Evolutionary conservation across 1,140 invertebrate species (phyloP).

Genomic region (Heliothis virescens): DNA sequence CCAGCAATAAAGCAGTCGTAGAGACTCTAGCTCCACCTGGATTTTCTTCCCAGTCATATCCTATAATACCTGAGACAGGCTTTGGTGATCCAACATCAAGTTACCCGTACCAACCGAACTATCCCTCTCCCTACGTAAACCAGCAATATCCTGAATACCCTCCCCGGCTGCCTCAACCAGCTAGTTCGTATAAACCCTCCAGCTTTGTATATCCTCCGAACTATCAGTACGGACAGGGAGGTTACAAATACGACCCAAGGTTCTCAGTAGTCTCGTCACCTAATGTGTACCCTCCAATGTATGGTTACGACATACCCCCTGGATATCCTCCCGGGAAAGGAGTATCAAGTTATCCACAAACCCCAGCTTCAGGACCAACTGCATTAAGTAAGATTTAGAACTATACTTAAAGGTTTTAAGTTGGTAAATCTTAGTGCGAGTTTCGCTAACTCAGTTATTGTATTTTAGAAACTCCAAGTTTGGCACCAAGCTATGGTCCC

Average conservation of each 20-base stretch:
- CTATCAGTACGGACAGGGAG: slow-evolving; percentile 2
- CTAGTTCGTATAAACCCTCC: not conserved
- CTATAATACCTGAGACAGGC: not conserved
- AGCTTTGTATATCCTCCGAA: slow-evolving; percentile 1
- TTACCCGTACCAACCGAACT: slow-evolving; percentile 13
- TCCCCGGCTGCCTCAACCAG: not conserved
- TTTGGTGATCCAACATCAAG: not conserved
- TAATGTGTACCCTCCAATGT: not conserved
- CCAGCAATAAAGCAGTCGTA: not conserved
- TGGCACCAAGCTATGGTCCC: not conserved
- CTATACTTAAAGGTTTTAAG: no score
- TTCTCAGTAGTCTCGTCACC: not conserved
- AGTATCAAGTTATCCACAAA: not conserved
- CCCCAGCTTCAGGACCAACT: not conserved
- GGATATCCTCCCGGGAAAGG: not conserved
- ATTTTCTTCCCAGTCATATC: not conserved
- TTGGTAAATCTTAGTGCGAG: no score
- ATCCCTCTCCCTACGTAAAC: not conserved
- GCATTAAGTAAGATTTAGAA: not conserved
- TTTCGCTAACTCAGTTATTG: not conserved
- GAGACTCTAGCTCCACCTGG: not conserved
- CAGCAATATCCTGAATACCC: slow-evolving; percentile 17
- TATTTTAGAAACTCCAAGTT: not conserved
- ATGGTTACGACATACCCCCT: not conserved
- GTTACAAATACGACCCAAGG: slow-evolving; percentile 7